phyloP scores from a whole-genome alignment of 2,888 invertebrate genomes.

The Caenorhabditis zanzibari region DNA sequence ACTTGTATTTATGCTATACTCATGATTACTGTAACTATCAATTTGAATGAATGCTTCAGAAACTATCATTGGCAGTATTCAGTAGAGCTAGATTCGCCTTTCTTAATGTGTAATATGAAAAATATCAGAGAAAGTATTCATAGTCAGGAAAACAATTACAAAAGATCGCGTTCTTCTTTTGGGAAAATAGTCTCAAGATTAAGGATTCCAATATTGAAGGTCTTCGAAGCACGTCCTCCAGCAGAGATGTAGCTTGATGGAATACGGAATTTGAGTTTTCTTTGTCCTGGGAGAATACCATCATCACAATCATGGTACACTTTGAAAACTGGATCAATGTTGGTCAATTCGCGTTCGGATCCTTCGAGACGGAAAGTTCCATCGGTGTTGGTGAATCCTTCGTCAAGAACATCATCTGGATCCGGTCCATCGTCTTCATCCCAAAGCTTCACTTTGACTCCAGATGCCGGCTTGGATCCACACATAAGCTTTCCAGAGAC shows the following conservation, averaged over 20 bases:
- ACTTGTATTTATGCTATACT: too few species aligned
- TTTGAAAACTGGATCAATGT: constrained; percentile 80
- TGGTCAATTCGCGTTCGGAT: constrained; percentile 74
- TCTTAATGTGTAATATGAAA: too few species aligned
- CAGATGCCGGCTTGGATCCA: constrained; percentile 71
- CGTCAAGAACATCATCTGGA: constrained; percentile 78
- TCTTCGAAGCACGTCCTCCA: constrained; percentile 70
- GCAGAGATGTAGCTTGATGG: constrained; percentile 74
- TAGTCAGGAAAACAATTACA: too few species aligned
- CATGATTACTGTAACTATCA: too few species aligned
- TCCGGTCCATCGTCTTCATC: constrained; percentile 77
- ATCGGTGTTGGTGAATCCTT: constrained; percentile 74
- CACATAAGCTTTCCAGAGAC: constrained; percentile 74
- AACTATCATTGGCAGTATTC: too few species aligned
- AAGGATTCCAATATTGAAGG: constrained; percentile 76
- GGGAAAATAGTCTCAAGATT: constrained; percentile 82
- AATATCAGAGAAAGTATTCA: neutral
- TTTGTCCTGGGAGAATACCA: constrained; percentile 77
- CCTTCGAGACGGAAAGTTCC: constrained; percentile 76
- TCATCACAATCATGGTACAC: constrained; percentile 78
- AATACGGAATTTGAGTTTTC: constrained; percentile 78
- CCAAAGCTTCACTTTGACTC: constrained; percentile 76
- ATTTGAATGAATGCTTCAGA: too few species aligned
- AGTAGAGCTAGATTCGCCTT: too few species aligned
- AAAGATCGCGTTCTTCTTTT: constrained; percentile 79